Conservation (phyloP, 2,113 vertebrate genomes). For the Corvus cornix region DNA sequence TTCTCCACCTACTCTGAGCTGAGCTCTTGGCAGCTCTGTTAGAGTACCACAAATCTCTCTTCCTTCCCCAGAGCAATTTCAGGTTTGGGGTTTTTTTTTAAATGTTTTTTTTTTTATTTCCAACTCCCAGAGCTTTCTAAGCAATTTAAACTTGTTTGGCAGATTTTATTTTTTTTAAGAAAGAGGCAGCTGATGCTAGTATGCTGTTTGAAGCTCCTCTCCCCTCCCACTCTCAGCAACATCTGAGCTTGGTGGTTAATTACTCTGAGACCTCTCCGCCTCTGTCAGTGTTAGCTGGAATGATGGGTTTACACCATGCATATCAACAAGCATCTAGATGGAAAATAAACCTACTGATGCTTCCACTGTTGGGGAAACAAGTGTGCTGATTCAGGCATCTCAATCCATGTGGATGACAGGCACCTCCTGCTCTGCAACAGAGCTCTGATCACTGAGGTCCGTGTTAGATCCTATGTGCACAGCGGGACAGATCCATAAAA, state of each 20-base stretch:
- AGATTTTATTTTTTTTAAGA: neutral
- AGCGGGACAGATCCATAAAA: neutral
- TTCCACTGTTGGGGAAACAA: neutral
- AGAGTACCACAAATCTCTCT: neutral
- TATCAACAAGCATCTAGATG: neutral
- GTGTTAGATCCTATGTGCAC: accelerated
- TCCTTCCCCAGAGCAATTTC: neutral
- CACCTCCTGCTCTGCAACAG: neutral
- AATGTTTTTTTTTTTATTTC: neutral
- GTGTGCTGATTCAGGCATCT: neutral
- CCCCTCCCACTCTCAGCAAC: neutral
- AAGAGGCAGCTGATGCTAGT: neutral
- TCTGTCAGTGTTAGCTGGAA: neutral
- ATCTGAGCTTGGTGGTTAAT: constrained; percentile 23
- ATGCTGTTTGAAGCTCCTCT: neutral
- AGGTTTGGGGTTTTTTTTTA: neutral
- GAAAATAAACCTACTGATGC: neutral
- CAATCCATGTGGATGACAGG: neutral
- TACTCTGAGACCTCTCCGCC: neutral
- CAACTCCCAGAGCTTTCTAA: neutral
- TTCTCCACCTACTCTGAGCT: neutral
- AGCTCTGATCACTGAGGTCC: neutral
- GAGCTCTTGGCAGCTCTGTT: neutral
- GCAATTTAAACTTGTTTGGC: neutral
- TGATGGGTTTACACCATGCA: neutral